These are phyloP conservation scores for Plebejus melissa DNA, from an alignment of 2,888 invertebrate species.

Conservation along the genomic window DNA sequence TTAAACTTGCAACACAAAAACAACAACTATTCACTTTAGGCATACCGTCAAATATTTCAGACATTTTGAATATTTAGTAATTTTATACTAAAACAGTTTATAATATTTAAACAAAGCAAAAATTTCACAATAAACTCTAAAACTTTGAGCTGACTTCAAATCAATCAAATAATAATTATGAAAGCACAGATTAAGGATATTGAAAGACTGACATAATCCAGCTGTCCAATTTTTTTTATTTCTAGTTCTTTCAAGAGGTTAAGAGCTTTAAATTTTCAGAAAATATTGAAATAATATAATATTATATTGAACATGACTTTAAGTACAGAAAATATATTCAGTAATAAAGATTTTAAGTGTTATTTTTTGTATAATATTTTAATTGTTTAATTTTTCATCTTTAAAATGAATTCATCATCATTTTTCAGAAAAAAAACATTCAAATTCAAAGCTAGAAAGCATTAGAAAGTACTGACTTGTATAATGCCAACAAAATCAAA, in stretches of 20 bases:
- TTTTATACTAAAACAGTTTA: not conserved
- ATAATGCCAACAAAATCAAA: not conserved
- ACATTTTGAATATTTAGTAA: not conserved
- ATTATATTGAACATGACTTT: not conserved
- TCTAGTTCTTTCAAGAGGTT: no score
- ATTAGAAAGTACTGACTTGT: no score
- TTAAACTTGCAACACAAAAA: conserved; percentile 37
- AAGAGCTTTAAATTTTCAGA: no score
- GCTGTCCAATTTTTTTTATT: not conserved
- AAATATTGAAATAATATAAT: no score
- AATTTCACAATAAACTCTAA: not conserved
- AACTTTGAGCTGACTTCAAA: not conserved
- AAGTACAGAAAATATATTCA: not conserved
- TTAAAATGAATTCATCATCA: no score
- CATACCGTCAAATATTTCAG: conserved; percentile 31
- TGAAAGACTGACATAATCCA: not conserved
- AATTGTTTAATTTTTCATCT: not conserved
- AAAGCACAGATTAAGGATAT: no score
- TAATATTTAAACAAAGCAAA: not conserved
- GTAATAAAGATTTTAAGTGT: not conserved
- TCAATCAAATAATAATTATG: no score
- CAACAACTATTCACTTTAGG: conserved; percentile 35
- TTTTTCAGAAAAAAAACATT: no score
- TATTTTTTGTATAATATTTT: no score
- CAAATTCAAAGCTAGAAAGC: no score